Evolutionary conservation across 2,888 invertebrate genomes (phyloP).

Genomic region (Cepaea hortensis): DNA sequence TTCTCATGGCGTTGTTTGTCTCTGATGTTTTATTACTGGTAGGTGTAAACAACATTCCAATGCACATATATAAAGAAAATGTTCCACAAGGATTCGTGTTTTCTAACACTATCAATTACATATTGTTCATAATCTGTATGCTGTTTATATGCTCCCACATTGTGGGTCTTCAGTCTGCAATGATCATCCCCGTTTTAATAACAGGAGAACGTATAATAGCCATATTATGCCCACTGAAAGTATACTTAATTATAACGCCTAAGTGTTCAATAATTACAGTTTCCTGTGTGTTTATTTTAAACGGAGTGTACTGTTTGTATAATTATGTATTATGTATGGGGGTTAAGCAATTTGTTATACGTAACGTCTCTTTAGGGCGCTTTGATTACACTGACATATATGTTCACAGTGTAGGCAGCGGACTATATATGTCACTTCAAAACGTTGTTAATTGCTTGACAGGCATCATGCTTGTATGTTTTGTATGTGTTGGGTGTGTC

Average conservation of each 20-base stretch:
- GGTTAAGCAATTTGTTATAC: not conserved
- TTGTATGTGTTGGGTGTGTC: not conserved
- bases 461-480: not conserved
- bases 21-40: not conserved
- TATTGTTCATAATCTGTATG: not conserved
- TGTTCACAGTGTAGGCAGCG: not conserved
- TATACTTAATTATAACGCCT: not conserved
- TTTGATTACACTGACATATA: not conserved
- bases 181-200: not conserved
- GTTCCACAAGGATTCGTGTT: not conserved
- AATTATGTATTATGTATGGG: not conserved
- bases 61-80: not conserved
- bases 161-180: not conserved
- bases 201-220: not conserved
- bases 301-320: not conserved
- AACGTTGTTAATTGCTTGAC: not conserved
- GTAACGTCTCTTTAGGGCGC: not conserved
- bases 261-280: not conserved
- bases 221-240: not conserved
- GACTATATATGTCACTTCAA: not conserved
- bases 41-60: slow-evolving; percentile 6
- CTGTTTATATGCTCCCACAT: not conserved
- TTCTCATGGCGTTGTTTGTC: not conserved
- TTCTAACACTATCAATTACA: slow-evolving; percentile 1
- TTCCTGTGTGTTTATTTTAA: not conserved